These are phyloP conservation scores for Tachysurus fulvidraco DNA, from an alignment of 2,113 vertebrate genomes.

Conservation along the genomic window DNA sequence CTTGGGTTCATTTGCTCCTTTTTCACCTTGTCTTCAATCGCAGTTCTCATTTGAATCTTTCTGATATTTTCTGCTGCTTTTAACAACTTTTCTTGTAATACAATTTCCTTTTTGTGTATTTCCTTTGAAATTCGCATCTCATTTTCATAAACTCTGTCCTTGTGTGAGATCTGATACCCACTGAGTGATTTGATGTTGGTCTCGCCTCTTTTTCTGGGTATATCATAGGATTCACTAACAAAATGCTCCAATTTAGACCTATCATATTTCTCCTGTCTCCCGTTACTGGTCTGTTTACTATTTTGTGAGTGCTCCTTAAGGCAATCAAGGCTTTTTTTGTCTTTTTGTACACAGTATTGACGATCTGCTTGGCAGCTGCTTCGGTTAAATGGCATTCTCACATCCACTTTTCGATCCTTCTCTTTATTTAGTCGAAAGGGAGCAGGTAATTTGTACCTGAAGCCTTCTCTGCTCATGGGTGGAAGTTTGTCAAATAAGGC, in stretches of 20 bases:
- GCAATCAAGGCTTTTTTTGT: slow-evolving; percentile 2
- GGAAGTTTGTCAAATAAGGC: too few relatives aligned
- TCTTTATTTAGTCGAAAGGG: too few relatives aligned
- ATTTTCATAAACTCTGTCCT: slow-evolving; percentile 65
- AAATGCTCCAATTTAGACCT: slow-evolving; percentile 4
- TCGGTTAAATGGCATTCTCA: slow-evolving; percentile 3
- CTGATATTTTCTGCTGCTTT: slow-evolving; percentile 71
- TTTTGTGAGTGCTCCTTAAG: not conserved
- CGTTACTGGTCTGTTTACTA: not conserved
- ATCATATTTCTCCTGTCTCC: slow-evolving; percentile 12
- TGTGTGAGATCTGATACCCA: not conserved
- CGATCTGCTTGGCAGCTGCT: slow-evolving; percentile 25
- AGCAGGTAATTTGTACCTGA: too few relatives aligned
- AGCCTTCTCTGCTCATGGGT: too few relatives aligned
- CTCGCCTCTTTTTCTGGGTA: not conserved
- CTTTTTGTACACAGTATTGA: slow-evolving; percentile 23
- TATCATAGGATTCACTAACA: not conserved
- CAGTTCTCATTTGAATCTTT: slow-evolving; percentile 69
- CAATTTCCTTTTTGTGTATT: slow-evolving; percentile 74
- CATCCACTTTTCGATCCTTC: too few relatives aligned
- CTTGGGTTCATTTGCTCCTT: slow-evolving; percentile 34
- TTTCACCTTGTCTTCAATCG: slow-evolving; percentile 51
- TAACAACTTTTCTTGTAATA: slow-evolving; percentile 77
- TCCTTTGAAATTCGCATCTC: slow-evolving; percentile 62
- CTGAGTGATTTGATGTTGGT: not conserved